These are phyloP conservation scores for Crenuchus spilurus DNA, from an alignment of 2,797 vertebrate genomes.

Conservation along the genomic window DNA sequence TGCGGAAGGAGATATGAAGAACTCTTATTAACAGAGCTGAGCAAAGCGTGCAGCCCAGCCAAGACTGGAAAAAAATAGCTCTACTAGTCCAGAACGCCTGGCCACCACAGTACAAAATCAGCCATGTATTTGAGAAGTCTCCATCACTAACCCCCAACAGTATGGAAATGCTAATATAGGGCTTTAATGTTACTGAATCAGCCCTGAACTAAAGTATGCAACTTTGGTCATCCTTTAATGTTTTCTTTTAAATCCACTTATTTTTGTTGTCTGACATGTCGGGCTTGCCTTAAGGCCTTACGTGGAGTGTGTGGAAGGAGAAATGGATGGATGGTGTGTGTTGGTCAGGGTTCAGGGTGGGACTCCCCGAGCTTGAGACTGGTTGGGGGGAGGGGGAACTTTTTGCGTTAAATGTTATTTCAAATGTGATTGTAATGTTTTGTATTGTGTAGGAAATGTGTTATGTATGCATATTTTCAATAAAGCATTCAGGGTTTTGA, in stretches of 20 bases:
- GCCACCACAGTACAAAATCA: too few relatives aligned
- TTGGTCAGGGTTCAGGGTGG: constrained; percentile 54
- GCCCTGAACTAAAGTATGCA: constrained; percentile 54
- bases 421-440: constrained; percentile 68
- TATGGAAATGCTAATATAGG: not conserved
- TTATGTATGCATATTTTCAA: constrained; percentile 70
- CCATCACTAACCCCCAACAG: not conserved
- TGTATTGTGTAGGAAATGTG: constrained; percentile 68
- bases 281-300: constrained; percentile 29
- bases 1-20: too few relatives aligned
- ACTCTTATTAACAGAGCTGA: too few relatives aligned
- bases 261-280: constrained; percentile 39
- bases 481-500: constrained; percentile 77
- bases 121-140: not conserved
- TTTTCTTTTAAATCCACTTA: constrained; percentile 10
- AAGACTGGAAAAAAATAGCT: too few relatives aligned
- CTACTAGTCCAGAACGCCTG: too few relatives aligned
- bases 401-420: constrained; percentile 71
- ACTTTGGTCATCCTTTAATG: not conserved
- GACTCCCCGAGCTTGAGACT: constrained; percentile 45
- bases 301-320: not conserved
- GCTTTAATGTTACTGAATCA: constrained; percentile 36
- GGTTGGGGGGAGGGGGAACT: constrained; percentile 51
- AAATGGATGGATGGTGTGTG: not conserved
- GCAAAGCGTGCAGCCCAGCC: too few relatives aligned